Percentiles rank a stretch among this genome's conserved stretches.
Conservation (phyloP, 2,797 vertebrate genomes). For the Neosilurus hyrtlii region DNA sequence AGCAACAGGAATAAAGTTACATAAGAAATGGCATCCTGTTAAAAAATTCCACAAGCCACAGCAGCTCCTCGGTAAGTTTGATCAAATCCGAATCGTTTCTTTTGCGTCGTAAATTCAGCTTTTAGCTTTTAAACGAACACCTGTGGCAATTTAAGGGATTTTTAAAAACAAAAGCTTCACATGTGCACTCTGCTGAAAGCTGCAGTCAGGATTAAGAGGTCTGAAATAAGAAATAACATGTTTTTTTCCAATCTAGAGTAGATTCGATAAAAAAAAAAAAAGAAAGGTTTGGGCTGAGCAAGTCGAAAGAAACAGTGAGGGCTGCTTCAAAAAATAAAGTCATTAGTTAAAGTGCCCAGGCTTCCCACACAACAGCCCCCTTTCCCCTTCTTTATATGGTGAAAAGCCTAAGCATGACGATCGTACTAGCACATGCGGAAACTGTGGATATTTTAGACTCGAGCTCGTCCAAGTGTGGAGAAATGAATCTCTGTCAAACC, state of each 20-base stretch:
- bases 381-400: conserved; percentile 2
- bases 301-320: background rate
- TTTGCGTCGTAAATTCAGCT: conserved; percentile 34
- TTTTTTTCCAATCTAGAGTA: background rate
- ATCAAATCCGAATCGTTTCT: conserved; percentile 21
- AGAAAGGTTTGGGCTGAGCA: background rate
- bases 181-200: background rate
- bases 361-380: background rate
- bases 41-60: background rate
- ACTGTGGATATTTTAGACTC: conserved; percentile 32
- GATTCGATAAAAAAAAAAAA: background rate
- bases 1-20: background rate
- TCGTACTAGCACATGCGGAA: conserved; percentile 37
- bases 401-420: conserved; percentile 58
- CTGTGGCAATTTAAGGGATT: conserved; percentile 50
- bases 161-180: background rate
- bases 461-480: background rate
- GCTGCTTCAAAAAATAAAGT: background rate
- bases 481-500: conserved; percentile 26
- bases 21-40: background rate
- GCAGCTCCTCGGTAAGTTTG: background rate
- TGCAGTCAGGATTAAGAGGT: background rate
- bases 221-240: background rate
- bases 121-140: conserved; percentile 31
- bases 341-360: background rate